These are phyloP conservation scores for Lapara coniferarum DNA, from an alignment of 2,888 invertebrate genomes.

Conservation along the genomic window DNA sequence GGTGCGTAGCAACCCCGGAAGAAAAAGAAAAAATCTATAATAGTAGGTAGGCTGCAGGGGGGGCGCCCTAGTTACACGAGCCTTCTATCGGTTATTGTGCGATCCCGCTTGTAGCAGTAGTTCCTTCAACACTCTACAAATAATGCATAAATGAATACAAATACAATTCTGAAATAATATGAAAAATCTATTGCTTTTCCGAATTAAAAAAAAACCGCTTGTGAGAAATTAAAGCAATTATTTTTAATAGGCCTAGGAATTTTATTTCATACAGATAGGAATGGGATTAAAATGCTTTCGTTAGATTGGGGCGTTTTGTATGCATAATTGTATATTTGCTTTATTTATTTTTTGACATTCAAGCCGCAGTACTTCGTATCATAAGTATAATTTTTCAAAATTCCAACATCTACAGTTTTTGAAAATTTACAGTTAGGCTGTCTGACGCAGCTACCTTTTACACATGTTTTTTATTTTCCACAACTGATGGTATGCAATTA, in stretches of 20 bases:
- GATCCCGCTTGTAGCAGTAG: constrained; percentile 6
- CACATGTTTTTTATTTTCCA: background rate
- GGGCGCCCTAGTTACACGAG: constrained; percentile 33
- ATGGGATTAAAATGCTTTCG: too few species aligned
- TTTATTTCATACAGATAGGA: too few species aligned
- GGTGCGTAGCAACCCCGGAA: constrained; percentile 67
- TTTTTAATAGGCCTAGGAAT: too few species aligned
- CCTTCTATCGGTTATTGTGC: constrained; percentile 26
- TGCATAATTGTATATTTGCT: too few species aligned
- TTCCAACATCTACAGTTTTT: background rate
- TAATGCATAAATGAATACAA: constrained; percentile 3
- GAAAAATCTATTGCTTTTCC: too few species aligned
- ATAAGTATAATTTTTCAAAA: background rate
- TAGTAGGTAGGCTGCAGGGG: constrained; percentile 57
- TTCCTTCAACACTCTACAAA: background rate
- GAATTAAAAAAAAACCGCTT: too few species aligned
- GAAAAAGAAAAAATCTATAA: constrained; percentile 75
- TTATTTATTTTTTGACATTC: too few species aligned
- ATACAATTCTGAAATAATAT: background rate
- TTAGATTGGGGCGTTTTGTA: too few species aligned
- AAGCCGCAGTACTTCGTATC: too few species aligned
- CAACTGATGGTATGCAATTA: background rate
- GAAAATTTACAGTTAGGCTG: too few species aligned
- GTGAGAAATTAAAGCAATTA: too few species aligned
- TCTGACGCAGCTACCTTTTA: background rate